Conservation (phyloP, 2,797 vertebrate species). For the Myotis planiceps region DNA sequence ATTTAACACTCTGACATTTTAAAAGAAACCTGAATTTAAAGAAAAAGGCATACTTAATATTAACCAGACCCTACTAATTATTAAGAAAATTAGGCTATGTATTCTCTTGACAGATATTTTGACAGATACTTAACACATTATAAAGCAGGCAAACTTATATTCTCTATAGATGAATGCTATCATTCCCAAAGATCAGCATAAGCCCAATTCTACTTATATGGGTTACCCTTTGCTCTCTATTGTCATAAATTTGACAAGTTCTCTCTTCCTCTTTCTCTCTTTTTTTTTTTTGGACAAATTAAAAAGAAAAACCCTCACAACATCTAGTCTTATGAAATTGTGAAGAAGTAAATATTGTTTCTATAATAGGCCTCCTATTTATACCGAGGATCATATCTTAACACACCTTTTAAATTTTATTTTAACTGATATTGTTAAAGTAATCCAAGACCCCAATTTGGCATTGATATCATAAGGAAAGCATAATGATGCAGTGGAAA, state of each 20-base stretch:
- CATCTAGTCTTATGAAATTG: neutral
- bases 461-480: neutral
- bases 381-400: neutral
- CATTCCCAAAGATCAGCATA: slow-evolving; percentile 59
- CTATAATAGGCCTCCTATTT: neutral
- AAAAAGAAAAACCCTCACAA: neutral
- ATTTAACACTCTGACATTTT: slow-evolving; percentile 35
- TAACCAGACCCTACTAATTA: slow-evolving; percentile 67
- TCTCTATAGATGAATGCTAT: slow-evolving; percentile 36
- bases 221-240: slow-evolving; percentile 1
- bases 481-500: neutral
- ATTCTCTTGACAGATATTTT: slow-evolving; percentile 55
- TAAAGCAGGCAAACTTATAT: neutral
- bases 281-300: neutral
- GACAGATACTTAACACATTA: slow-evolving; percentile 52
- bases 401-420: neutral
- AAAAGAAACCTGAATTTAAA: slow-evolving; percentile 34
- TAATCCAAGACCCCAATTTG: neutral
- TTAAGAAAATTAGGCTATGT: slow-evolving; percentile 40
- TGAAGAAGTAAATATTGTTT: neutral
- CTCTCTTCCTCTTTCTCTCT: neutral
- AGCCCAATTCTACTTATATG: slow-evolving; percentile 59
- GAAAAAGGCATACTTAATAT: slow-evolving; percentile 13
- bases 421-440: neutral
- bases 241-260: neutral